These are phyloP conservation scores for Phragmatobia fuliginosa DNA, from an alignment of 2,888 invertebrate genomes.

Conservation along the genomic window DNA sequence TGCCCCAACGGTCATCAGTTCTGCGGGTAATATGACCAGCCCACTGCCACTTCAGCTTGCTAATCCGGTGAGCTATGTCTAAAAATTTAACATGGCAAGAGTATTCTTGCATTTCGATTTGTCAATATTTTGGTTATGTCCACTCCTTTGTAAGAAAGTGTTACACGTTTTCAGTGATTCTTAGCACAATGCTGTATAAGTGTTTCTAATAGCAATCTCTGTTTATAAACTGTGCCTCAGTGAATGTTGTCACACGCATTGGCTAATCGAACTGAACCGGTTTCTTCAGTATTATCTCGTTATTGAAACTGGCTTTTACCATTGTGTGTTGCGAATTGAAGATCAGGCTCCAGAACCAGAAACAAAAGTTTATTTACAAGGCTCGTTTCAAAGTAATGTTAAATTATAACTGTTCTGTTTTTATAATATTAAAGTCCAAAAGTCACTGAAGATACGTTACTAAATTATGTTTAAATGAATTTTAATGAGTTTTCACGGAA, in stretches of 20 bases:
- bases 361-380: background rate
- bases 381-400: background rate
- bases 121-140: background rate
- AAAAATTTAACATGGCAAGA: too few species aligned
- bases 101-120: too few species aligned
- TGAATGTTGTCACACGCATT: conserved; percentile 51
- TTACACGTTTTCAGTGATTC: conserved; percentile 28
- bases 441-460: background rate
- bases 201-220: conserved; percentile 59
- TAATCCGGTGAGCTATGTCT: too few species aligned
- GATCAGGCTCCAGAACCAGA: conserved; percentile 12
- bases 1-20: too few species aligned
- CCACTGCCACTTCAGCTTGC: too few species aligned
- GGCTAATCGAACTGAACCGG: conserved; percentile 56
- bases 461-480: background rate
- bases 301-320: conserved; percentile 29
- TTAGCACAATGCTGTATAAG: conserved; percentile 56
- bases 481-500: background rate
- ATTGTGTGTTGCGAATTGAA: conserved; percentile 20
- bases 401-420: background rate
- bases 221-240: conserved; percentile 65
- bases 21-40: too few species aligned
- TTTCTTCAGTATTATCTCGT: conserved; percentile 36
- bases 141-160: conserved; percentile 31
- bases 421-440: background rate